These are phyloP conservation scores for Poecilia gillii DNA, from an alignment of 2,797 vertebrate species.

Conservation along the genomic window DNA sequence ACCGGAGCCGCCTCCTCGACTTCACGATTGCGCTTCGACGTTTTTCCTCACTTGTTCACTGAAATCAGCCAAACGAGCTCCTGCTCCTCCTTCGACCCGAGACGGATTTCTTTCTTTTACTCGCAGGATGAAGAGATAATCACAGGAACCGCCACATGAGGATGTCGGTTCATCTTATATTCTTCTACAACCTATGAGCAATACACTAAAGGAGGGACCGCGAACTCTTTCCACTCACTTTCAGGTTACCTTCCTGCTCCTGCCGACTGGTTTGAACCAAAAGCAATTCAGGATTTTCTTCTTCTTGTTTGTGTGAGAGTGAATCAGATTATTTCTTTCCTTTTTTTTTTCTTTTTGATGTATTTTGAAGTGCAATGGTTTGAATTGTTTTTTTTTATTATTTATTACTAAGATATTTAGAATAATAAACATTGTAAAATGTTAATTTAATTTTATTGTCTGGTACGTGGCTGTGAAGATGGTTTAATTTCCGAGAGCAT, in stretches of 20 bases:
- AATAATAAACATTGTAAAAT: constrained; percentile 49
- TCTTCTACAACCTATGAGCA: constrained; percentile 76
- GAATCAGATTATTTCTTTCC: constrained; percentile 54
- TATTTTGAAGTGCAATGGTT: constrained; percentile 73
- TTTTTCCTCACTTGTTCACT: constrained; percentile 6
- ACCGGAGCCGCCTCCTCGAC: constrained; percentile 4
- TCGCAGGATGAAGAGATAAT: constrained; percentile 2
- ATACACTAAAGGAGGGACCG: constrained; percentile 72
- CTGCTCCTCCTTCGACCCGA: constrained; percentile 7
- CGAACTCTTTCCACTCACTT: constrained; percentile 69
- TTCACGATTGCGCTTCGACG: not conserved
- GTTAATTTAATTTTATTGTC: constrained; percentile 57
- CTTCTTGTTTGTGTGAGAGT: constrained; percentile 62
- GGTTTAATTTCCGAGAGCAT: constrained; percentile 64
- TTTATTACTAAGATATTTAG: constrained; percentile 66
- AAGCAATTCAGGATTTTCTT: constrained; percentile 44
- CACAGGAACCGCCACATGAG: constrained; percentile 20
- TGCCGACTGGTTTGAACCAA: constrained; percentile 34
- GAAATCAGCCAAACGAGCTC: constrained; percentile 17
- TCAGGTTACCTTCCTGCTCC: constrained; percentile 77
- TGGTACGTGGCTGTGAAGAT: constrained; percentile 58
- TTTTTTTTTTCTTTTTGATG: constrained; percentile 52
- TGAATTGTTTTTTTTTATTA: constrained; percentile 55
- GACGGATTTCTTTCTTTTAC: constrained; percentile 5
- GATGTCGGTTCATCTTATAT: constrained; percentile 25